Evolutionary conservation across 2,113 vertebrate species (phyloP).

Genomic region (Gnathonemus echidnorhynchus): DNA sequence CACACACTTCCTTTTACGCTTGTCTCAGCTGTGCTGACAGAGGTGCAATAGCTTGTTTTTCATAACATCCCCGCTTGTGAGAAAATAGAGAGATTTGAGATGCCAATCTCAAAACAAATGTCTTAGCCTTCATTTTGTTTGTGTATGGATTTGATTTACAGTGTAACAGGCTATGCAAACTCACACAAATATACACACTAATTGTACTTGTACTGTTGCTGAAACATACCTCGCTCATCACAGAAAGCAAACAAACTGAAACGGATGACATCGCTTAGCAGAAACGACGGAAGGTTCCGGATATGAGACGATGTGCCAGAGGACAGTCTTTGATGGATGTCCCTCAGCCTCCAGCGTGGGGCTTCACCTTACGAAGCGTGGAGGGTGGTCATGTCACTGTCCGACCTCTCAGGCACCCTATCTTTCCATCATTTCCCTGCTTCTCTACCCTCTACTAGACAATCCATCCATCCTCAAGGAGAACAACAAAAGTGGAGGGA

Average conservation of each 20-base stretch:
- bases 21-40: background rate
- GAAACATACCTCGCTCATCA: background rate
- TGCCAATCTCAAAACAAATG: background rate
- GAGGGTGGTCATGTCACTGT: background rate
- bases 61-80: background rate
- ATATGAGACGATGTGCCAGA: background rate
- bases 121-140: background rate
- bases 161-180: background rate
- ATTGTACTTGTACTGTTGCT: background rate
- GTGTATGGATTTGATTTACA: background rate
- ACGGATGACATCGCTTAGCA: background rate
- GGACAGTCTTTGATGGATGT: background rate
- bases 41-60: background rate
- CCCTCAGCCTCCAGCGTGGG: background rate
- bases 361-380: background rate
- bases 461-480: slow-evolving; percentile 2
- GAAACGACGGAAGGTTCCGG: background rate
- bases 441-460: background rate
- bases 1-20: background rate
- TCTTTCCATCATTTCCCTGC: background rate
- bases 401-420: background rate
- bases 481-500: background rate
- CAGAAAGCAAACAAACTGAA: background rate
- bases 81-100: background rate
- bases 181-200: background rate